phyloP scores from a whole-genome alignment of 2,797 vertebrate genomes.

The Silurus aristotelis region DNA sequence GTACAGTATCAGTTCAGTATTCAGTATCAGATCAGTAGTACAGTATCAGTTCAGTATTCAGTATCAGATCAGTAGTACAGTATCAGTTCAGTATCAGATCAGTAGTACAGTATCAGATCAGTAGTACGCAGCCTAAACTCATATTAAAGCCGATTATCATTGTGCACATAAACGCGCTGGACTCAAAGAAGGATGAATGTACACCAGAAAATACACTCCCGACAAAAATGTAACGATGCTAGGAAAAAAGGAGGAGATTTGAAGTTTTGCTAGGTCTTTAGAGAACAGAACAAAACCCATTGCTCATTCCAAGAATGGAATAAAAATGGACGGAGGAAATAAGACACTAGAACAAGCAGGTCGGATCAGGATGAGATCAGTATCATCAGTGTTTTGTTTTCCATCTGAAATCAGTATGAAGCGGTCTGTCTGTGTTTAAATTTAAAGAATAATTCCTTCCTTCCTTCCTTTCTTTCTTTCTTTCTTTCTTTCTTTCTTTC shows the following conservation, averaged over 20 bases:
- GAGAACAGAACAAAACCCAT: too few species aligned
- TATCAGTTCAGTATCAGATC: too few species aligned
- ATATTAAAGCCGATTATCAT: conserved; percentile 27
- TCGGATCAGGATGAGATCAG: neutral
- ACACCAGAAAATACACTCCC: neutral
- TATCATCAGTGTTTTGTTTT: neutral
- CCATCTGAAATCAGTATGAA: neutral
- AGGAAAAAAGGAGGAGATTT: neutral
- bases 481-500: too few species aligned
- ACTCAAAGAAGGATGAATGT: neutral
- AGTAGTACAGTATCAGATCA: too few species aligned
- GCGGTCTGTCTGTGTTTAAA: neutral
- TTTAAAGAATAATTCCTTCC: too few species aligned
- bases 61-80: too few species aligned
- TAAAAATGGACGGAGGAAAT: neutral
- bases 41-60: too few species aligned
- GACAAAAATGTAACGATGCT: neutral
- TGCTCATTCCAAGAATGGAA: neutral
- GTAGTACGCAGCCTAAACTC: neutral
- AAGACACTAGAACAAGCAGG: neutral
- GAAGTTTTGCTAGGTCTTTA: neutral
- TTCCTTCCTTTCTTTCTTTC: too few species aligned
- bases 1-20: neutral
- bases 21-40: too few species aligned
- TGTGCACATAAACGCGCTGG: neutral